phyloP scores from a whole-genome alignment of 2,113 vertebrate species.

The rat (Rattus norvegicus) region DNA sequence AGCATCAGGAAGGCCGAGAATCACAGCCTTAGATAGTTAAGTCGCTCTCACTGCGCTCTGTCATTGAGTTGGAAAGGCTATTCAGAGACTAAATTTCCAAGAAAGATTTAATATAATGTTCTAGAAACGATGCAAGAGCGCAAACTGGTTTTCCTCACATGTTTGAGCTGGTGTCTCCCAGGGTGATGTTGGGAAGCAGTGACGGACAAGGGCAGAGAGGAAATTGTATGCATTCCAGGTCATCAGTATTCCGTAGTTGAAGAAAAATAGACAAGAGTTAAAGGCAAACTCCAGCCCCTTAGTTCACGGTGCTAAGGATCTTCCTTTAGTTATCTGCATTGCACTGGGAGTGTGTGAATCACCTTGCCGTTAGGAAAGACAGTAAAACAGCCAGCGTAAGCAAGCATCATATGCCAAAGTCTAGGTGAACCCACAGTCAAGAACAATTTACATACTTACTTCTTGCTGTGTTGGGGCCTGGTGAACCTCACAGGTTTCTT shows the following conservation, averaged over 20 bases:
- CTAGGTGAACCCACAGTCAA: background rate
- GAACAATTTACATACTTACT: background rate
- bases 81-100: slow-evolving; percentile 73
- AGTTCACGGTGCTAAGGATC: background rate
- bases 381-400: background rate
- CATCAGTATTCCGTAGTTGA: slow-evolving; percentile 40
- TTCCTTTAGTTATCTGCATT: background rate
- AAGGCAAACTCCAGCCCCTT: slow-evolving; percentile 50
- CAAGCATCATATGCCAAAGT: background rate
- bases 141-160: slow-evolving; percentile 71
- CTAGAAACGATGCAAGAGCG: slow-evolving; percentile 66
- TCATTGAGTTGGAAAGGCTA: slow-evolving; percentile 60
- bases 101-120: slow-evolving; percentile 80
- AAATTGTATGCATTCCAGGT: slow-evolving; percentile 42
- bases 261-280: slow-evolving; percentile 63
- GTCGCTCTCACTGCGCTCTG: background rate
- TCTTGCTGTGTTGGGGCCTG: background rate
- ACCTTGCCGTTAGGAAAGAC: slow-evolving; percentile 20
- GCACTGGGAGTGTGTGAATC: background rate
- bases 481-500: background rate
- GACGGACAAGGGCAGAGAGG: slow-evolving; percentile 38
- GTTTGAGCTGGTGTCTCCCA: slow-evolving; percentile 73
- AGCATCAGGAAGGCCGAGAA: background rate
- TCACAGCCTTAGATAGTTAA: background rate
- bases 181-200: slow-evolving; percentile 21